Base-by-base conservation (phyloP, 1,140 invertebrate species). In the Brachionus rotundiformis region DNA sequence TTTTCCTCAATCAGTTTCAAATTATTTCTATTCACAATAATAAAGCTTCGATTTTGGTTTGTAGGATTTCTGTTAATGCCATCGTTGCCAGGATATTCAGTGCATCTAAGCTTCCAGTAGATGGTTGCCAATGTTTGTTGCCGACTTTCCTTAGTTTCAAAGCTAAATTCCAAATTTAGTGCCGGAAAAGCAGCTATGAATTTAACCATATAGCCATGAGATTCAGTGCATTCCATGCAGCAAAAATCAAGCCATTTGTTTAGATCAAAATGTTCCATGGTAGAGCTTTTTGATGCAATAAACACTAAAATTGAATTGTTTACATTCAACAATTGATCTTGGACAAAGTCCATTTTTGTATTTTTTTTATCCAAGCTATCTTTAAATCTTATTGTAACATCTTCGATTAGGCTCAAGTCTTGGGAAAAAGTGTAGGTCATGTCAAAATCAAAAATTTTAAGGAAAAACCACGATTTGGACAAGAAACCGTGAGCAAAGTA, bases 241-340 rank as follows among this genome's bases (percentile, higher is more conserved):
- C 33, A 41, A 73, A 25, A 73, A 10, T 73, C 68, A 44, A 73
- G 68, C 68, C 68, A 73, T 25, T 73, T 73, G 39, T 73, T 73
- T 7, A 73, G 0, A 27, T 73, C 68, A 73, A 73, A 73, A 11
- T 73, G 33, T 11, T 44, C 41, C 13, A 73, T 13, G 1, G 6
- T 11, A 10, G 19, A 4, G 36, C 25, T 73, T 16, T 39, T 25
- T 13, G 68, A 23, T 7, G 16, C 27, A 6, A 73, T 13, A 23
- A 31, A 31, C 3, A 73, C 13, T 11, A 73, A 0, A 8, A 73
- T 44, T n/a, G 36, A 44, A 44, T 73, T 73, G 23, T 44, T 73
- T 3, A 73, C n/a, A 11, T 25, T 3, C 36, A 73, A 47, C 23
- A 44, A 4, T 0, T 25, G n/a, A 44, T 10, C 19, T 16, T 73